These are phyloP conservation scores for Aramus guarauna DNA, from an alignment of 2,113 vertebrate genomes.

Conservation along the genomic window DNA sequence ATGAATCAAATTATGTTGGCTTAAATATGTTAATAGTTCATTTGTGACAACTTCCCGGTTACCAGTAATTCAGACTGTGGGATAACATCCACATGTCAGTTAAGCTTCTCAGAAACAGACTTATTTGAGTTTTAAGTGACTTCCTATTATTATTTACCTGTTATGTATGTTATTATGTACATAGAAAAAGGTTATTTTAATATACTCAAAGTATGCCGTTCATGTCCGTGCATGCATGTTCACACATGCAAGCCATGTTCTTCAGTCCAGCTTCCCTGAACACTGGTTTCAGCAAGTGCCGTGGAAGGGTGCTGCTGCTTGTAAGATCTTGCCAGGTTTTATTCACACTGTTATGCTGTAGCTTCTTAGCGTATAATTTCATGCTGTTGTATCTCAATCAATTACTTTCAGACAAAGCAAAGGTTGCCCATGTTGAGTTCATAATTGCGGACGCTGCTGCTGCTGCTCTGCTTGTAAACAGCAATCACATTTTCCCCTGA, in stretches of 20 bases:
- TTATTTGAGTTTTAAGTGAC: not conserved
- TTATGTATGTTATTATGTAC: conserved; percentile 1
- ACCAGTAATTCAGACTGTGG: conserved; percentile 10
- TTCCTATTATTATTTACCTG: conserved; percentile 22
- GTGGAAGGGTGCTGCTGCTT: not conserved
- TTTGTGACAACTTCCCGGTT: not conserved
- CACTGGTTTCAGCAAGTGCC: not conserved
- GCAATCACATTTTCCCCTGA: not conserved
- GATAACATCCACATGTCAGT: not conserved
- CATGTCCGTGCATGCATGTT: rapidly evolving
- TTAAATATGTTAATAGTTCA: conserved; percentile 26
- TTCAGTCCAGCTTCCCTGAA: not conserved
- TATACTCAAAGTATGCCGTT: not conserved
- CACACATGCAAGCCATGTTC: rapidly evolving
- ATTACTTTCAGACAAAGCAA: not conserved
- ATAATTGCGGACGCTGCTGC: not conserved
- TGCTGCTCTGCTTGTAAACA: not conserved
- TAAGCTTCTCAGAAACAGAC: conserved; percentile 5
- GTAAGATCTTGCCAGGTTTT: not conserved
- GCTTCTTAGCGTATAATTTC: not conserved
- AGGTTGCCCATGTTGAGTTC: not conserved
- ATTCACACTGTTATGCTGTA: not conserved
- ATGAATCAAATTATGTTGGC: not conserved
- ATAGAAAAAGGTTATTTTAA: not conserved
- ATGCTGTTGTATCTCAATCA: not conserved